Evolutionary conservation across 37 sponge, comb jelly and placozoan species (phyloP), one percentile per base, ranked within the genome.

Genomic region (Beroe ovata): DNA sequence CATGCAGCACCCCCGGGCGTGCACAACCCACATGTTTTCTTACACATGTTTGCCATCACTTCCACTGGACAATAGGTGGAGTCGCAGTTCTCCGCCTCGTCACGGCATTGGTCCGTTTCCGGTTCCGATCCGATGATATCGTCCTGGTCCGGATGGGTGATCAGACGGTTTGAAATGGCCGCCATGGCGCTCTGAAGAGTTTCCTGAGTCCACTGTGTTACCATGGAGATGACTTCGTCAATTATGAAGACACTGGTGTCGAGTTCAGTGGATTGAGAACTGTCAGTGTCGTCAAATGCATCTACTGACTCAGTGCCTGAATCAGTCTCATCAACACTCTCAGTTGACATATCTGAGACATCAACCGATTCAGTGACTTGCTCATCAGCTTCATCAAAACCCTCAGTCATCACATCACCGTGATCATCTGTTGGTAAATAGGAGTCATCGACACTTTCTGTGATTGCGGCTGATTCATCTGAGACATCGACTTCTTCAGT

Each of bases 31-130:
- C 84, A 77, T 0, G 84, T 40, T 41, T 77, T 40, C 47, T 77
- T 77, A 29, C 84, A 77, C 84, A 77, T 77, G 84, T 77, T 77
- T 1, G 54, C 11, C 18, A 40, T 41, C 41, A 42, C 84, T 54
- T 39, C 84, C n/a, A 77, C 47, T 1, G 26, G 16, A 54, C 84
- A 77, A 4, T 42, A 23, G 22, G 19, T 8, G 4, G 23, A 1
- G 22, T 40, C 54, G 21, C 84, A 77, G 26, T 33, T 36, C 22
- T n/a, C 38, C 6, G 84, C 84, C 25, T 36, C 38, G 47, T 77
- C 84, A 18, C 19, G 38, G 41, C 84, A 77, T 19, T 77, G 54
- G 2, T 26, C 69, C 33, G 6, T 6, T 47, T 47, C 11, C 11
- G 54, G 54, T 6, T 6, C 11, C 6, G 54, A 11, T 6, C 11